A percentile compares a stretch with the other conserved stretches of the same genome.
Evolutionary conservation across 2,113 vertebrate species (phyloP).

Genomic region (Boulengerochromis microlepis): DNA sequence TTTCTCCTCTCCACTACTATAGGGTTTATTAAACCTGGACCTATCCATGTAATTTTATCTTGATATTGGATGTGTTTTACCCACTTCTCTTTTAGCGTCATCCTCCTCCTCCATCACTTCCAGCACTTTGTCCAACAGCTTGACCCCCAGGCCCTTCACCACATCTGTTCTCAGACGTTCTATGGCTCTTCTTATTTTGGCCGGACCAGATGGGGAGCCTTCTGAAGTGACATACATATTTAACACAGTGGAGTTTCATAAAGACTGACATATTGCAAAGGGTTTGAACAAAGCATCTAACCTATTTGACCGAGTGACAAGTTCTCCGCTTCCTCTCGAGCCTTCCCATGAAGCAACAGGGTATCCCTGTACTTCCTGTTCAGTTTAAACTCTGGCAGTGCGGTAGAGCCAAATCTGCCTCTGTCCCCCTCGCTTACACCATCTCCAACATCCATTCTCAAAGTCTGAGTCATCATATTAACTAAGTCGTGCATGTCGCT

Average conservation of each 20-base stretch:
- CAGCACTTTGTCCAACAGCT: slow-evolving; percentile 84
- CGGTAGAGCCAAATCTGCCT: slow-evolving; percentile 1
- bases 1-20: neutral
- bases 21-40: neutral
- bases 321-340: slow-evolving; percentile 68
- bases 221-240: neutral
- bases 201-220: slow-evolving; percentile 78
- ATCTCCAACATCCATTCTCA: slow-evolving; percentile 80
- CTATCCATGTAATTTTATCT: neutral
- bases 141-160: slow-evolving; percentile 85
- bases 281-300: slow-evolving; percentile 26
- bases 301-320: slow-evolving; percentile 76
- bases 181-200: slow-evolving; percentile 86
- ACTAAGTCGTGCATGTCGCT: slow-evolving; percentile 91
- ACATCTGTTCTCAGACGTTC: slow-evolving; percentile 87
- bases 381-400: slow-evolving; percentile 81
- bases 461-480: slow-evolving; percentile 88
- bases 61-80: neutral
- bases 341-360: slow-evolving; percentile 87
- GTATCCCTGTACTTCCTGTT: slow-evolving; percentile 88
- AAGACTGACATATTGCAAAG: neutral
- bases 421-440: slow-evolving; percentile 50
- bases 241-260: neutral
- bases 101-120: slow-evolving; percentile 91
- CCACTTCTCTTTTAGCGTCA: slow-evolving; percentile 80